A percentile compares a stretch with the other conserved stretches of the same genome.
Conservation (phyloP, 2,888 invertebrate species). For the Odontomyia ornata region DNA sequence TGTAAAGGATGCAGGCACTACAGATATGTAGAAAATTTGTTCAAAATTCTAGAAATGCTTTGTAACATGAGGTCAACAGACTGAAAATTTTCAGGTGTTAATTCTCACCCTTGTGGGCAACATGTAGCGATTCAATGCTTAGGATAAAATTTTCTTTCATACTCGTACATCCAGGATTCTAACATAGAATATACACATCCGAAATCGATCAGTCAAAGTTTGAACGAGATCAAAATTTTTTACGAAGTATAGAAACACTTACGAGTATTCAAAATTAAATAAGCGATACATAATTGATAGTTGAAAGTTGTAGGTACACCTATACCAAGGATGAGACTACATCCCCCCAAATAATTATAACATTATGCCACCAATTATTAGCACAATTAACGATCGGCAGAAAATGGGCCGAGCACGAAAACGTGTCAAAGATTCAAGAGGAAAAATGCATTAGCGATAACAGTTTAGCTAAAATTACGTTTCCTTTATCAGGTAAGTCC, state of each 20-base stretch:
- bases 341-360: slow-evolving; percentile 14
- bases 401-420: slow-evolving; percentile 16
- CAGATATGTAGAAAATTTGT: too few relatives aligned
- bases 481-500: slow-evolving; percentile 73
- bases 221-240: neutral
- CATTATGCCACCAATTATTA: slow-evolving; percentile 15
- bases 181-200: neutral
- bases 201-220: neutral
- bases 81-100: too few relatives aligned
- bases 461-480: slow-evolving; percentile 68
- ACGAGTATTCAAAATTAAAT: neutral
- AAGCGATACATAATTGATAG: neutral
- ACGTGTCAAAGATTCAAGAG: slow-evolving; percentile 53
- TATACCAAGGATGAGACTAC: neutral
- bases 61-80: too few relatives aligned
- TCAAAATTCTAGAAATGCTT: too few relatives aligned
- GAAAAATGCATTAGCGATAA: slow-evolving; percentile 54
- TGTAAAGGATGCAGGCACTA: too few relatives aligned
- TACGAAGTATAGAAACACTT: neutral
- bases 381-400: neutral
- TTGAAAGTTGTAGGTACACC: slow-evolving; percentile 16
- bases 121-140: slow-evolving; percentile 94
- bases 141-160: slow-evolving; percentile 97
- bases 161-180: slow-evolving; percentile 93
- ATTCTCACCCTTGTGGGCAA: slow-evolving; percentile 85